Evolutionary conservation across 2,113 vertebrate genomes (phyloP).

Genomic region (Gulo gulo): DNA sequence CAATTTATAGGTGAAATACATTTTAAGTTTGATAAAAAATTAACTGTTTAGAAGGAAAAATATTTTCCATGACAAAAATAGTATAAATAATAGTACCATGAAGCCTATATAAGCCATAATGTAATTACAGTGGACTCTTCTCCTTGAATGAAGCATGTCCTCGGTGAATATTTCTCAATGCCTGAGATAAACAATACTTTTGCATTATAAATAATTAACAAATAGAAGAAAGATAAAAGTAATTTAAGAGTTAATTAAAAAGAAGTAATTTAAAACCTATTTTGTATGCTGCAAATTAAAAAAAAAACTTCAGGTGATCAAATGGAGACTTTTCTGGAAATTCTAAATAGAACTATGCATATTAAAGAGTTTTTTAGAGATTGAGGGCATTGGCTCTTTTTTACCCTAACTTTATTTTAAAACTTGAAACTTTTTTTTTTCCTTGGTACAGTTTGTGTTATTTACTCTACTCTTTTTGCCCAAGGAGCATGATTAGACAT

Average conservation of each 20-base stretch:
- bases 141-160: not conserved
- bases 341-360: not conserved
- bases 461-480: not conserved
- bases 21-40: slow-evolving; percentile 2
- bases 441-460: not conserved
- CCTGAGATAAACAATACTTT: not conserved
- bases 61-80: not conserved
- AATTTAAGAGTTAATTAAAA: not conserved
- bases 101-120: not conserved
- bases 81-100: not conserved
- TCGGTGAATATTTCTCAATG: not conserved
- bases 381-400: not conserved
- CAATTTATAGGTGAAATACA: not conserved
- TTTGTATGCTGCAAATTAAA: not conserved
- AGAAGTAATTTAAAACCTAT: not conserved
- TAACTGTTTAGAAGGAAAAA: not conserved
- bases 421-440: not conserved
- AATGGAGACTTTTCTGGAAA: not conserved
- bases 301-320: not conserved
- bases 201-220: not conserved
- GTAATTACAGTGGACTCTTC: not conserved
- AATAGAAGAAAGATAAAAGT: not conserved
- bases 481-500: not conserved
- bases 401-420: not conserved
- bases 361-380: not conserved